Evolutionary conservation across 1,140 invertebrate species (phyloP), one percentile per base, ranked within the genome.

Genomic region (Bursaphelenchus mucronatus): DNA sequence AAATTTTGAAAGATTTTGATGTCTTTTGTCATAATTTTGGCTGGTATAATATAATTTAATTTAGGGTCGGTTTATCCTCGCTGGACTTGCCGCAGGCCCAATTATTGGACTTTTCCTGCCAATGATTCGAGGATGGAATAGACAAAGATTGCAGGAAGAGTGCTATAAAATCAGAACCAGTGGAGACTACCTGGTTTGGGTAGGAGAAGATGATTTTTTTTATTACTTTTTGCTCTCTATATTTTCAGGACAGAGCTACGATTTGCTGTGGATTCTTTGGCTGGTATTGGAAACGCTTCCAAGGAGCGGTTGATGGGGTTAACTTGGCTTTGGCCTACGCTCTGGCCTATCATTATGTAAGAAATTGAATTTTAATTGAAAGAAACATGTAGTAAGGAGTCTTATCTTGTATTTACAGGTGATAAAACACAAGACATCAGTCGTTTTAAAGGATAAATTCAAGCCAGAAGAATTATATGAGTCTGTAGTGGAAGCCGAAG

Each of bases 251-350:
- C 56, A 74, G 76, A 13, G 39, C 51, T 17, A 55, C 73, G 0
- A 43, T 71, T 4, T 39, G 64, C 30, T 57, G 63, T n/a, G 74
- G 71, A 8, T 71, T 79, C 13, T 61, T 78, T 51, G 76, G 76
- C 0, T 78, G 76, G 76, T 78, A 78, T 56, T 77, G 75, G 75
- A 78, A 67, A 49, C 74, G 75, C 8, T 77, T 77, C 54, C 75
- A 77, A 50, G 75, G 75, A 17, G 76, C 73, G 8, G 75, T 77
- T 10, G 77, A 77, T 44, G 76, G 76, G 30, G 64, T 77, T 40
- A 77, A 77, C 54, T 8, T 79, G 15, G 74, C 76, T 19, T 52
- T 72, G n/a, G 54, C 58, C 13, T 77, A 79, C 53, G 61, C 65
- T 1, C 30, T 70, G 19, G n/a, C 65, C 39, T 67, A 79, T 53